Evolutionary conservation across 2,888 invertebrate genomes (phyloP).

Genomic region (Lacanobia wlatinum): DNA sequence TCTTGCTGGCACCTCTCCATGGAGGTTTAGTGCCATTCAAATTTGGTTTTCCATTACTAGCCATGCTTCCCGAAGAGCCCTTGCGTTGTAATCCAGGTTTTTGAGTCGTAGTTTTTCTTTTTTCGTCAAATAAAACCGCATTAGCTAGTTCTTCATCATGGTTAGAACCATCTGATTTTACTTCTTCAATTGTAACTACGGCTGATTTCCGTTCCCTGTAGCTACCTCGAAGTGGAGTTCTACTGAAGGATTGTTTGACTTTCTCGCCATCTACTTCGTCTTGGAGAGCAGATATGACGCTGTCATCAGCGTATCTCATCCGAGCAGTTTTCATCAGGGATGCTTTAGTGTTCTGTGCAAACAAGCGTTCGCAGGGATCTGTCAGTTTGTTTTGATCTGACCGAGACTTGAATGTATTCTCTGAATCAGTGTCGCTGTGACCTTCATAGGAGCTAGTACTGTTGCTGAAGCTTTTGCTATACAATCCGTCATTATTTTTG

Average conservation of each 20-base stretch:
- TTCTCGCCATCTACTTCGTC: conserved; percentile 88
- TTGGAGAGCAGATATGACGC: conserved; percentile 76
- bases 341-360: conserved; percentile 91
- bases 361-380: conserved; percentile 89
- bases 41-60: conserved; percentile 77
- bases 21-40: conserved; percentile 84
- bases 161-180: conserved; percentile 85
- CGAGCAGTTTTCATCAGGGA: conserved; percentile 91
- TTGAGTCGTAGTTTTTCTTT: conserved; percentile 77
- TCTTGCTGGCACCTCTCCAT: conserved; percentile 86
- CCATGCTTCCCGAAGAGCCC: conserved; percentile 76
- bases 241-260: conserved; percentile 80
- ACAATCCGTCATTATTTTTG: conserved; percentile 79
- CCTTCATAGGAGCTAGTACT: conserved; percentile 92
- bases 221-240: conserved; percentile 83
- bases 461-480: conserved; percentile 89
- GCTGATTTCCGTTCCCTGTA: conserved; percentile 86
- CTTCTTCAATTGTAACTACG: conserved; percentile 88
- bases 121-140: conserved; percentile 83
- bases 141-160: conserved; percentile 83
- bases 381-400: conserved; percentile 78
- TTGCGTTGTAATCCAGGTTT: conserved; percentile 81
- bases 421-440: conserved; percentile 92
- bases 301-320: conserved; percentile 91
- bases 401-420: conserved; percentile 87